A percentile compares a stretch with the other conserved stretches of the same genome.
Conservation (phyloP, 1,140 invertebrate genomes). For the Cepaea nemoralis region DNA sequence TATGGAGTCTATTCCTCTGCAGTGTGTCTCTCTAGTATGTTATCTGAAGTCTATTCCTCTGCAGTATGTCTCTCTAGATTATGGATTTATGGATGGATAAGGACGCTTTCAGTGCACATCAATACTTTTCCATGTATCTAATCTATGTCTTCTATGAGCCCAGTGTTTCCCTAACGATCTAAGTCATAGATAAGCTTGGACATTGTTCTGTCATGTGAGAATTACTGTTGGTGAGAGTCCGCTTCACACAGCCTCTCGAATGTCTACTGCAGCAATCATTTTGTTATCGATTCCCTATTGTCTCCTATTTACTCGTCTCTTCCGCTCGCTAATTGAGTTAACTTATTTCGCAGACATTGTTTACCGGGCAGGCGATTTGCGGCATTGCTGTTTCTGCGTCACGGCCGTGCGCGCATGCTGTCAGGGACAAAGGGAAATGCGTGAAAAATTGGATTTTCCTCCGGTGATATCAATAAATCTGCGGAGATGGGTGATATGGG, state of each 20-base stretch:
- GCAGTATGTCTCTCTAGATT: too few relatives aligned
- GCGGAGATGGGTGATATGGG: not conserved
- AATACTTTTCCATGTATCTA: too few relatives aligned
- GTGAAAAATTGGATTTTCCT: not conserved
- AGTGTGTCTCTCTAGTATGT: too few relatives aligned
- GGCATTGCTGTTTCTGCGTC: not conserved
- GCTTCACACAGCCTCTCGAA: too few relatives aligned
- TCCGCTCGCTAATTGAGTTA: slow-evolving; percentile 12
- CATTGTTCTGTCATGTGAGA: too few relatives aligned
- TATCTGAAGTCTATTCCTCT: too few relatives aligned
- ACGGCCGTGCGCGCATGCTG: not conserved
- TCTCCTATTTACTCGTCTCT: slow-evolving; percentile 12
- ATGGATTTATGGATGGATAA: too few relatives aligned
- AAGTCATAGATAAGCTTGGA: too few relatives aligned
- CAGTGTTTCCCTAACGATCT: too few relatives aligned
- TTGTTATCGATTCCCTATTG: not conserved
- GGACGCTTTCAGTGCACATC: too few relatives aligned
- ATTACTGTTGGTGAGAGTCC: not conserved
- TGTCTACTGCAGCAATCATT: not conserved
- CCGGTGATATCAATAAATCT: not conserved
- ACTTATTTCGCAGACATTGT: slow-evolving; percentile 8
- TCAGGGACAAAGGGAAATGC: not conserved
- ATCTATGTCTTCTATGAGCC: too few relatives aligned
- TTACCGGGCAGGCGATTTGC: slow-evolving; percentile 3
- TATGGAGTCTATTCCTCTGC: too few relatives aligned